phyloP scores from a whole-genome alignment of 2,797 vertebrate species.

The Etheostoma perlongum region DNA sequence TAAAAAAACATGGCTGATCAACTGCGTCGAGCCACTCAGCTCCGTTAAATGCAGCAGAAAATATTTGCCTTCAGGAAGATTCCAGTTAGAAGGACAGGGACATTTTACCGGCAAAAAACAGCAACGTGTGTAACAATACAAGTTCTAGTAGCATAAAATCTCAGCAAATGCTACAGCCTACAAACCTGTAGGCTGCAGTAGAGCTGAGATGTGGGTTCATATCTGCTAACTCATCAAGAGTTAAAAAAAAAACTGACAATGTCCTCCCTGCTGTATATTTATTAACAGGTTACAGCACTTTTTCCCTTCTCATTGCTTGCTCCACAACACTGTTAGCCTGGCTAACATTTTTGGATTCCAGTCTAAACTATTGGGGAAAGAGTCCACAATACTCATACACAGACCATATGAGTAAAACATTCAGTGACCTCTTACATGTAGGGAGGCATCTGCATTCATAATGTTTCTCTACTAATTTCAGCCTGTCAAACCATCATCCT shows the following conservation, averaged over 20 bases:
- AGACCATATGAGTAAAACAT: not conserved
- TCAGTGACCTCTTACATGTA: not conserved
- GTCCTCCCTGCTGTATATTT: not conserved
- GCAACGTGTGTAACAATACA: too few relatives aligned
- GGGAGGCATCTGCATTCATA: conserved; percentile 2
- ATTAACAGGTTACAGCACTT: not conserved
- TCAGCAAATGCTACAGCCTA: too few relatives aligned
- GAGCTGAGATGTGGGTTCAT: too few relatives aligned
- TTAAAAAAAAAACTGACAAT: too few relatives aligned
- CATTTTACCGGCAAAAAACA: too few relatives aligned
- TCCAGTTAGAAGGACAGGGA: too few relatives aligned
- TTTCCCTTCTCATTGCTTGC: not conserved
- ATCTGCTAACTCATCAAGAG: too few relatives aligned
- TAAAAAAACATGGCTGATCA: not conserved
- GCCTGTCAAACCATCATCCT: not conserved
- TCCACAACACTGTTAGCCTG: not conserved
- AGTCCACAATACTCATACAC: too few relatives aligned
- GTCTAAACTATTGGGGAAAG: not conserved
- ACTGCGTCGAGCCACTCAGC: too few relatives aligned
- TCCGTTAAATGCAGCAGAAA: not conserved
- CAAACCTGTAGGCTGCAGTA: too few relatives aligned
- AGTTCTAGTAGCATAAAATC: too few relatives aligned
- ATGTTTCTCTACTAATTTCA: not conserved
- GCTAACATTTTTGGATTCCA: not conserved
- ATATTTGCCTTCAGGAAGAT: not conserved